Evolutionary conservation across 2,113 vertebrate species (phyloP), one percentile per base, ranked within the genome.

Genomic region (Cyphomyrus discorhynchus): DNA sequence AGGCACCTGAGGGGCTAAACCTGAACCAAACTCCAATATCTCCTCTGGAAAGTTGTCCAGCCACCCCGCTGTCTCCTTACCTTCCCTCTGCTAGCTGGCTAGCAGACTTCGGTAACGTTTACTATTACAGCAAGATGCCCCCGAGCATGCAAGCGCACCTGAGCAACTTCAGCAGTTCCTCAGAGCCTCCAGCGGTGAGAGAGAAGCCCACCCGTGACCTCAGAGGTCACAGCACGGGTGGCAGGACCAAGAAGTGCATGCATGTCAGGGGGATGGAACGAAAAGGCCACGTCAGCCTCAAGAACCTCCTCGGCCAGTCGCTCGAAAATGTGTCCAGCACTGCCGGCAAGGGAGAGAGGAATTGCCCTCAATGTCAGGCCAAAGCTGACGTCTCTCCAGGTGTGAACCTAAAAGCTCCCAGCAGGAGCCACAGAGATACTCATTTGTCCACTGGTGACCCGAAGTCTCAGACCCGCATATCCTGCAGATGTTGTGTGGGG

Each of bases 61-160:
- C 35, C 2, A 49, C 66, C 50, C 27, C 31, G 6, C 89, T 91
- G n/a, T 94, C 95, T 0, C 91, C 94, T 0, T 96, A 95, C 84
- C 93, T 95, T 2, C 95, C 95, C 0, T 95, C 96, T 0, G 88
- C 91, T 47, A 94, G 91, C 91, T 95, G 94, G 94, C 82, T 95
- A 0, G 90, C 94, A 4, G 94, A 96, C 86, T 94, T 95, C 47
- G 94, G 95, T 5, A 92, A 93, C 0, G 35, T 92, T 9, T 90
- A 92, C 91, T 92, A 92, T 17, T 88, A 66, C 31, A 92, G 87
- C 89, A 94, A 93, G 46, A 24, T 92, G 35, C 92, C 93, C 0
- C 90, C 56, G 0, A 88, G 90, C 39, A 91, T 93, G 1, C 92
- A 90, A 62, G 94, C 94, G 86, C 93, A 88, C 45, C 86, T 5